Percentiles rank a stretch among this genome's conserved stretches.
phyloP scores from a whole-genome alignment of 2,797 vertebrate species.

The Cyprinodon diabolis region DNA sequence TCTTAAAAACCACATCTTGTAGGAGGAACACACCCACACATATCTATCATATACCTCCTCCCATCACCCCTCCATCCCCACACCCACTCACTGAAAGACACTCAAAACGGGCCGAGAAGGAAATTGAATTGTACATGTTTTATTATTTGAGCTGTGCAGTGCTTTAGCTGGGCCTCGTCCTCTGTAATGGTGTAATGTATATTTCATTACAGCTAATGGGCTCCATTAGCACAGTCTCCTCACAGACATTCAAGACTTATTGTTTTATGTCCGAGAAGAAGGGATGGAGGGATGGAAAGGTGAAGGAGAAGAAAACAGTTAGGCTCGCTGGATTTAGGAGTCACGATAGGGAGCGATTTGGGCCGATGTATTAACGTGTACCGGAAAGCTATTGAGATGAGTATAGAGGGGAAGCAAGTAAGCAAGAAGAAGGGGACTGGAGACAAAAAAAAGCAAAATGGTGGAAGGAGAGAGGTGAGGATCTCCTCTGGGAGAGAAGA shows the following conservation, averaged over 20 bases:
- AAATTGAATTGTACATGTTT: conserved; percentile 89
- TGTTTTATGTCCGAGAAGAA: conserved; percentile 77
- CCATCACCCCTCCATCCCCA: conserved; percentile 22
- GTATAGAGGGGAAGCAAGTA: conserved; percentile 36
- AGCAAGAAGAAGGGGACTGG: conserved; percentile 34
- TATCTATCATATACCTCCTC: conserved; percentile 28
- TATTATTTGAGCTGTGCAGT: conserved; percentile 86
- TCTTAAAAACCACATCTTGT: conserved; percentile 74
- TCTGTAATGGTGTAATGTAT: conserved; percentile 86
- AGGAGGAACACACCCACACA: conserved; percentile 38
- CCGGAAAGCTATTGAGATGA: conserved; percentile 42
- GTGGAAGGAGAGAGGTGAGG: conserved; percentile 32
- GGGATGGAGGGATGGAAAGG: conserved; percentile 69
- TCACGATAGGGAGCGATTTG: conserved; percentile 36
- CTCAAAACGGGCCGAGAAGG: conserved; percentile 77
- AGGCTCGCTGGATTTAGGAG: conserved; percentile 27
- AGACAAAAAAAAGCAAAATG: conserved; percentile 16
- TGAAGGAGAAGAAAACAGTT: conserved; percentile 55
- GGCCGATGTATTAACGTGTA: conserved; percentile 55
- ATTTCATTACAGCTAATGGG: conserved; percentile 91
- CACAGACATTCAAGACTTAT: conserved; percentile 83
- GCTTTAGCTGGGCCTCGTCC: conserved; percentile 80
- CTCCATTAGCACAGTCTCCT: conserved; percentile 85
- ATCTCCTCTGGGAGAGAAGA: conserved; percentile 59
- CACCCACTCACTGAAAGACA: conserved; percentile 61